Evolutionary conservation across 2,113 vertebrate species (phyloP).

Genomic region (Buteo buteo): DNA sequence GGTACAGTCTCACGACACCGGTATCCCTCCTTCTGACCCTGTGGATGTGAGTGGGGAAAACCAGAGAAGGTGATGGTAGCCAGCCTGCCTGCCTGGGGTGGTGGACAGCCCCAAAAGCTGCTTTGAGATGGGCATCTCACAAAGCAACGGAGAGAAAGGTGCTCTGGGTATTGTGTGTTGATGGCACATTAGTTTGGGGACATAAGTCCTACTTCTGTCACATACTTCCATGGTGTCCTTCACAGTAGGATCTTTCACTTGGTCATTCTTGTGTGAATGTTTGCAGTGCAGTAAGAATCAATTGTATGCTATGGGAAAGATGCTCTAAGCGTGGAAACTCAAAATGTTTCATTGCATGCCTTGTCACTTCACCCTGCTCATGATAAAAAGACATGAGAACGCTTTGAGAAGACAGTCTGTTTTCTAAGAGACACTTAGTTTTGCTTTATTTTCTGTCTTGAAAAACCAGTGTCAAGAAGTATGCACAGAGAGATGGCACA

Average conservation of each 20-base stretch:
- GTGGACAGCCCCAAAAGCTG: no score
- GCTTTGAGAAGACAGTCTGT: background rate
- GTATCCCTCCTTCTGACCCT: background rate
- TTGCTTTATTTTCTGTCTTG: background rate
- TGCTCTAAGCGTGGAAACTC: background rate
- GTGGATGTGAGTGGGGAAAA: no score
- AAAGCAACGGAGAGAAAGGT: no score
- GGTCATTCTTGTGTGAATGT: background rate
- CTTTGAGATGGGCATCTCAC: background rate
- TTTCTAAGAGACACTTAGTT: background rate
- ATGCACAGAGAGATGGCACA: background rate
- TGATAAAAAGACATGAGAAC: background rate
- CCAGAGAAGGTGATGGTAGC: background rate
- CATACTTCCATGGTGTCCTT: background rate
- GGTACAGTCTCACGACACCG: background rate
- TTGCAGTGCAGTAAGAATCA: background rate
- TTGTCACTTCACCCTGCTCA: background rate
- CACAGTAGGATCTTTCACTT: background rate
- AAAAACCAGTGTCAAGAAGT: background rate
- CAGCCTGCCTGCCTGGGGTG: background rate
- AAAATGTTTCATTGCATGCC: background rate
- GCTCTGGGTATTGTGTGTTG: background rate
- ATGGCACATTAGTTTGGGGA: background rate
- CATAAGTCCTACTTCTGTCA: background rate
- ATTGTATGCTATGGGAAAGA: background rate